Percentiles rank a stretch among this genome's conserved stretches.
Conservation (phyloP, 2,113 vertebrate genomes). For the Bettongia penicillata region DNA sequence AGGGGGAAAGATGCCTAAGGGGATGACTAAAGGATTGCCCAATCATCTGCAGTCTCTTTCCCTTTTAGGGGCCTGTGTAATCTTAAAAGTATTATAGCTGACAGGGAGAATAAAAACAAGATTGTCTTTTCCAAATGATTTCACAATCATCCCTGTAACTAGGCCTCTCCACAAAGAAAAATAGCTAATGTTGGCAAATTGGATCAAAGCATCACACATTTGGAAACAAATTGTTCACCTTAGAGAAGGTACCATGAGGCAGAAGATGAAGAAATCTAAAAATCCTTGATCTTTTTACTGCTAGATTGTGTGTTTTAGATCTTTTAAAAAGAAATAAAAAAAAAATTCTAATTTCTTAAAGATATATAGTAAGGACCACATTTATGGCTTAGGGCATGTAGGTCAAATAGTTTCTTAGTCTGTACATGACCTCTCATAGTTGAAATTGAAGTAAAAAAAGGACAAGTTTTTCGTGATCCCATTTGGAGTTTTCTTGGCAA, state of each 20-base stretch:
- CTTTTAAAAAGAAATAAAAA: not conserved
- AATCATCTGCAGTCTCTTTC: constrained; percentile 53
- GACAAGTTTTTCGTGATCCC: constrained; percentile 7
- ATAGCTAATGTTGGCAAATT: constrained; percentile 48
- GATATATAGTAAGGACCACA: constrained; percentile 34
- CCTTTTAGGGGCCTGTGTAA: constrained; percentile 64
- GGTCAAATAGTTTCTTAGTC: constrained; percentile 58
- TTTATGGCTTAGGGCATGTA: not conserved
- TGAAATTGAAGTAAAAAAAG: constrained; percentile 29
- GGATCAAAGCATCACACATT: not conserved
- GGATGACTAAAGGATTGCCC: constrained; percentile 63
- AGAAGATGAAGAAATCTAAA: constrained; percentile 8
- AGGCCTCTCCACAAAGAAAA: constrained; percentile 49
- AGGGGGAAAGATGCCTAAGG: not conserved
- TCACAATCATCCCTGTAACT: constrained; percentile 66
- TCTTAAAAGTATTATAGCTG: constrained; percentile 54
- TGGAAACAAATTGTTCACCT: not conserved
- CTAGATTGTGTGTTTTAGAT: not conserved
- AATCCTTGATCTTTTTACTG: constrained; percentile 17
- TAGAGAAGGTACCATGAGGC: not conserved
- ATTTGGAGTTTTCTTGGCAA: too few relatives aligned
- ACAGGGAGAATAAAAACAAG: constrained; percentile 67
- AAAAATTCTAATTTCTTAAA: constrained; percentile 34
- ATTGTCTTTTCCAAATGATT: constrained; percentile 60
- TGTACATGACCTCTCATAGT: constrained; percentile 40